Evolutionary conservation across 2,113 vertebrate genomes (phyloP), one percentile per base, ranked within the genome.

Genomic region (Anser cygnoides): DNA sequence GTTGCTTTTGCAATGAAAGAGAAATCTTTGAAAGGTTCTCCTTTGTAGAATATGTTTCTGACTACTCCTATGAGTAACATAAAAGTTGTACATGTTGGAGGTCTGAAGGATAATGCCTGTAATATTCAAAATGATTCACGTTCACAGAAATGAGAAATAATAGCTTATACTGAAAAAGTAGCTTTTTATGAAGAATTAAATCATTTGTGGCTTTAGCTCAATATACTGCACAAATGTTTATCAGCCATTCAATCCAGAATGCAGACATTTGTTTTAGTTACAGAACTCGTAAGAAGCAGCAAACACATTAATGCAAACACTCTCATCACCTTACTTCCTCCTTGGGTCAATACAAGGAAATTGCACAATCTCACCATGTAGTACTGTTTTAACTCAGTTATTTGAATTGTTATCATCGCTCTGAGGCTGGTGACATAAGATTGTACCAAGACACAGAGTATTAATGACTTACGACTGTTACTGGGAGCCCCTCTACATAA

Each of bases 31-130:
- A 46, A 44, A 74, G n/a, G 2, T 68, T 58, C 78, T 49, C 31
- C 41, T 85, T 15, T 2, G 9, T 5, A 19, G 18, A 65, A 82
- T 84, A 59, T 6, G 12, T 35, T 23, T 46, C n/a, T 71, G 44
- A 50, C 43, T 72, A 31, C n/a, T 63, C 28, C 50, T n/a, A 10
- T 8, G 14, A 82, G 18, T 28, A 76, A 87, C 21, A 58, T 25
- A 22, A 67, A 4, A 37, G 57, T 1, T 37, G 41, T 20, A 21
- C 3, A 0, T 37, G 16, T 37, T 44, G n/a, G 65, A 91, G 6
- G 8, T 19, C 3, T 6, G 55, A 87, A 55, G 61, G 23, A 84
- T 11, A 77, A 83, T 19, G 14, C 8, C 54, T 78, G 55, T 37
- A 70, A 59, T 12, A 87, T 3, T 39, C 25, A 79, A 50, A 94